A percentile compares a stretch with the other conserved stretches of the same genome.
Evolutionary conservation across 2,113 vertebrate genomes (phyloP).

Genomic region (Rhipidura dahli): DNA sequence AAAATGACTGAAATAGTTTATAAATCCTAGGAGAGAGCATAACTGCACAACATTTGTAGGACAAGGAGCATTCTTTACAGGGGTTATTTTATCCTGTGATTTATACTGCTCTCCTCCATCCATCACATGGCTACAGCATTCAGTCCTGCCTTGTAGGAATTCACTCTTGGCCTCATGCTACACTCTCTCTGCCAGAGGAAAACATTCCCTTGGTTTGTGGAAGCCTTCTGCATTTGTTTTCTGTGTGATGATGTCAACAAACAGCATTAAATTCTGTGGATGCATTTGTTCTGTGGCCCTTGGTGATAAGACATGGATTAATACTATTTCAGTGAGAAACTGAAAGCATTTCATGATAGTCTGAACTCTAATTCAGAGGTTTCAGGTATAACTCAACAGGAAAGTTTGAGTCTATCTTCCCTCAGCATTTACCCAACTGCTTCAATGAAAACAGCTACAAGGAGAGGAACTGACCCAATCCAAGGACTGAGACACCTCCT

Average conservation of each 20-base stretch:
- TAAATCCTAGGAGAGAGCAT: slow-evolving; percentile 42
- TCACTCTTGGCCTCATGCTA: not conserved
- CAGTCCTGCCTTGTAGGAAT: slow-evolving; percentile 15
- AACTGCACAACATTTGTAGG: slow-evolving; percentile 24
- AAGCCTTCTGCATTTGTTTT: not conserved
- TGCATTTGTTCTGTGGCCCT: not conserved
- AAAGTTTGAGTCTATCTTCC: not conserved
- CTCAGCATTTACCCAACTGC: not conserved
- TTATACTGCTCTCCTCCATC: slow-evolving; percentile 18
- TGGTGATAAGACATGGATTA: not conserved
- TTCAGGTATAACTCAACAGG: not conserved
- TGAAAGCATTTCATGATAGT: not conserved
- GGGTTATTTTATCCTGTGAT: slow-evolving; percentile 16
- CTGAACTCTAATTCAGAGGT: not conserved
- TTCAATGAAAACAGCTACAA: not conserved
- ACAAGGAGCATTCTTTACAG: slow-evolving; percentile 39
- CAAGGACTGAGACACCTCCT: not conserved
- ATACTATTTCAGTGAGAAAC: not conserved
- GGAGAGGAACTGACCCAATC: not conserved
- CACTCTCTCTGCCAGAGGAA: not conserved
- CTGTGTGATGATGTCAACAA: not conserved
- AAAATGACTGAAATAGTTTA: slow-evolving; percentile 37
- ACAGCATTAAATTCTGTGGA: not conserved
- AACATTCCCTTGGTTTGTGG: not conserved
- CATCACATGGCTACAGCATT: not conserved